Percentiles rank a stretch among this genome's conserved stretches.
Conservation (phyloP, 1,140 invertebrate genomes). For the Drosophila setifemur region DNA sequence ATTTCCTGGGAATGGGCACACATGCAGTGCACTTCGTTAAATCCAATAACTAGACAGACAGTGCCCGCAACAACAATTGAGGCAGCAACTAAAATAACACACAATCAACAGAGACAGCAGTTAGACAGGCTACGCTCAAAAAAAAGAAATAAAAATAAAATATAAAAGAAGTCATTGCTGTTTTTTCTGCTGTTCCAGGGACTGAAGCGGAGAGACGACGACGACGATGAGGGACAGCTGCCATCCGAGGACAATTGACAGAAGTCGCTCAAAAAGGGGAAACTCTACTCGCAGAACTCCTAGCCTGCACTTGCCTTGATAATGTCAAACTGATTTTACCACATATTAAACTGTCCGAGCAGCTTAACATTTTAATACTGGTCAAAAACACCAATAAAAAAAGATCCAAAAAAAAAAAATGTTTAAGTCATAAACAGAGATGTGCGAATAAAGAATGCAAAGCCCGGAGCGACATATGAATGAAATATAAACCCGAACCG, state of each 20-base stretch:
- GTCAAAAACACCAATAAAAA: neutral
- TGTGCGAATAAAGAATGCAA: conserved; percentile 13
- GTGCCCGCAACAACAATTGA: conserved; percentile 17
- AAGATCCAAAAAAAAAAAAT: conserved; percentile 1
- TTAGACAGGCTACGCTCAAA: conserved; percentile 16
- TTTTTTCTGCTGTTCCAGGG: neutral
- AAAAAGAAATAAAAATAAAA: conserved; percentile 11
- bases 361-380: neutral
- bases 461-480: conserved; percentile 20
- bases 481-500: conserved; percentile 15
- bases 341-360: neutral
- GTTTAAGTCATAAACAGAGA: neutral
- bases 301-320: conserved; percentile 47
- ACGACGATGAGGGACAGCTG: conserved; percentile 16
- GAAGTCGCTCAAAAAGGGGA: conserved; percentile 18
- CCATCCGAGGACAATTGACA: conserved; percentile 37
- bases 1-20: conserved; percentile 24
- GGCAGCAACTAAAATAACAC: conserved; percentile 38
- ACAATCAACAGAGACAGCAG: conserved; percentile 36
- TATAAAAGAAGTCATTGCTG: neutral
- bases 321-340: conserved; percentile 40
- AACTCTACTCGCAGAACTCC: neutral
- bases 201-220: neutral
- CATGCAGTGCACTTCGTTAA: conserved; percentile 47
- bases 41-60: conserved; percentile 48